These are phyloP conservation scores for Scyliorhinus canicula DNA, from an alignment of 2,797 vertebrate genomes.

Conservation along the genomic window DNA sequence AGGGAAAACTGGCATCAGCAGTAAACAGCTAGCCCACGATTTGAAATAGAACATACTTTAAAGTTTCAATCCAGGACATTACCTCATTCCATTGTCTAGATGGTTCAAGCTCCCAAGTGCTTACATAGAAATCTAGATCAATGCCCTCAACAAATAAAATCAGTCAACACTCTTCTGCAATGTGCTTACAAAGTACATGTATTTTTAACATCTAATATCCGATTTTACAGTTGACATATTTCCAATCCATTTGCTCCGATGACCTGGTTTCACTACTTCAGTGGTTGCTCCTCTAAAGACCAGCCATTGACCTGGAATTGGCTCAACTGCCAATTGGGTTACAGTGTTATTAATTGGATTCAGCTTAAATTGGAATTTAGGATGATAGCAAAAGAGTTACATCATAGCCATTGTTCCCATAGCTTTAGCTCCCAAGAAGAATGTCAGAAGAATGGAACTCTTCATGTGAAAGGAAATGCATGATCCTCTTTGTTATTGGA, in stretches of 20 bases:
- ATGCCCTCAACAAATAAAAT: constrained; percentile 2
- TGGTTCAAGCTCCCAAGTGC: not conserved
- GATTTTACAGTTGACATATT: constrained; percentile 35
- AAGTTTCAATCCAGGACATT: not conserved
- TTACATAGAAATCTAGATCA: not conserved
- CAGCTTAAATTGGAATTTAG: constrained; percentile 15
- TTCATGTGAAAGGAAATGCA: constrained; percentile 25
- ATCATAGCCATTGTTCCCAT: constrained; percentile 7
- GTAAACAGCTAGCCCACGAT: not conserved
- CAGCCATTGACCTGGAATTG: not conserved
- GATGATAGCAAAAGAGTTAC: not conserved
- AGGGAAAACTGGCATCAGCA: not conserved
- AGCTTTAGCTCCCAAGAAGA: not conserved
- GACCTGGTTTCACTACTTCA: not conserved
- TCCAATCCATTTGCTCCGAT: constrained; percentile 7
- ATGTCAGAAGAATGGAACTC: constrained; percentile 15
- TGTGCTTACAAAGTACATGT: constrained; percentile 34
- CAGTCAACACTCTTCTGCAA: constrained; percentile 22
- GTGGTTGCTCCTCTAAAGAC: not conserved
- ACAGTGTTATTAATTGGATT: not conserved
- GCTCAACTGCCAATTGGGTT: not conserved
- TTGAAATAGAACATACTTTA: too few relatives aligned
- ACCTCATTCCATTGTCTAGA: constrained; percentile 19
- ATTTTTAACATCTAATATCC: constrained; percentile 21
- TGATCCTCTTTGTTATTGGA: constrained; percentile 24